A percentile compares a stretch with the other conserved stretches of the same genome.
These are phyloP conservation scores for Periophthalmus magnuspinnatus DNA, from an alignment of 2,797 vertebrate genomes.

Conservation along the genomic window DNA sequence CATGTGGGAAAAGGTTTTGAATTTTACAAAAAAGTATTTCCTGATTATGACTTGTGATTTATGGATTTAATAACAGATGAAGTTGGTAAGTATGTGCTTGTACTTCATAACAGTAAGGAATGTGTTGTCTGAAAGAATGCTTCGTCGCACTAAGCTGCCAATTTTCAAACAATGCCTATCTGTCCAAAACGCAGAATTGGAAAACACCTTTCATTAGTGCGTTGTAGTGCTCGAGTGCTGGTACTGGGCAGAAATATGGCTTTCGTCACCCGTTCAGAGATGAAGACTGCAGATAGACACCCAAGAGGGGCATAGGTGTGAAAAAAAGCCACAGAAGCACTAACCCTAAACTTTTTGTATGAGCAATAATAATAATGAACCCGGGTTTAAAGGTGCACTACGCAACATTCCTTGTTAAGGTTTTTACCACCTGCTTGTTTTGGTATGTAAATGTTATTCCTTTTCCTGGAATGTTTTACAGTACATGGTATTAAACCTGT, in stretches of 20 bases:
- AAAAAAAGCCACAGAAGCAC: background rate
- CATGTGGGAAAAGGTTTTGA: background rate
- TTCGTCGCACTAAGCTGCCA: background rate
- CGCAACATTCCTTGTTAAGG: no score
- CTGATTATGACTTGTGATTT: slow-evolving; percentile 1
- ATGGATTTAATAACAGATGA: background rate
- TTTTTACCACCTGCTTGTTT: no score
- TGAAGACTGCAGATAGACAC: background rate
- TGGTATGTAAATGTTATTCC: no score
- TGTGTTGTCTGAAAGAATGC: slow-evolving; percentile 6
- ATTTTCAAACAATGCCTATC: slow-evolving; percentile 11
- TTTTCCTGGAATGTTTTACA: no score
- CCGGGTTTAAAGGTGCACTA: no score
- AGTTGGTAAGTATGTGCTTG: background rate
- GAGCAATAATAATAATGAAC: no score
- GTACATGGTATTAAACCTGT: no score
- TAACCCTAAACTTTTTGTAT: background rate
- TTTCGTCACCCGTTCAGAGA: background rate
- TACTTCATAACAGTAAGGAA: slow-evolving; percentile 7
- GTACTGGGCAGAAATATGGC: background rate
- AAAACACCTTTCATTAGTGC: slow-evolving; percentile 6
- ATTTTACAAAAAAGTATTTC: background rate
- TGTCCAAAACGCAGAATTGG: background rate
- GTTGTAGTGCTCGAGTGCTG: background rate
- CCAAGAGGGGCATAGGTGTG: background rate